Evolutionary conservation across 2,888 invertebrate species (phyloP).

Genomic region (Drosophila ochracea): DNA sequence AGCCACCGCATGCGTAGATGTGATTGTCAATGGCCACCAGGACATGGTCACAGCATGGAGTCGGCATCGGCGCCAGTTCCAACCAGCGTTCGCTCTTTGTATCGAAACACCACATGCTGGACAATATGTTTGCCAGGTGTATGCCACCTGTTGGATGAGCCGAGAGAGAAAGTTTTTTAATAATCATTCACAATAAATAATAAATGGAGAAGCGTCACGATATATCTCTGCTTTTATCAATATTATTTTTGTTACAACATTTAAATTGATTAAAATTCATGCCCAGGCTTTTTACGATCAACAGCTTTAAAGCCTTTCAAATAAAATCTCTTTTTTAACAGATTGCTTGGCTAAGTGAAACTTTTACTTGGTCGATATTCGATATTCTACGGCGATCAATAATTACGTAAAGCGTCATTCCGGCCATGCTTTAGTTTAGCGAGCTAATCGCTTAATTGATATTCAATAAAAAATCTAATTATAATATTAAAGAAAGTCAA

Average conservation of each 20-base stretch:
- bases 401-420: not conserved
- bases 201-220: not conserved
- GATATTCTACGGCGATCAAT: not conserved
- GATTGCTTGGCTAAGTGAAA: not conserved
- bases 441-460: not conserved
- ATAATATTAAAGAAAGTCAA: conserved; percentile 3
- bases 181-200: not conserved
- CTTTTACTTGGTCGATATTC: not conserved
- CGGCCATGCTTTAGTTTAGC: not conserved
- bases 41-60: conserved; percentile 88
- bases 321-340: not conserved
- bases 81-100: conserved; percentile 86
- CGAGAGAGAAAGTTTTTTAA: conserved; percentile 33
- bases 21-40: conserved; percentile 87
- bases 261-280: not conserved
- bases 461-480: not conserved
- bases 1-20: conserved; percentile 89
- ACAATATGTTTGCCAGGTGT: conserved; percentile 85
- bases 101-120: conserved; percentile 86
- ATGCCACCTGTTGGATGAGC: conserved; percentile 77
- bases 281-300: too few relatives aligned
- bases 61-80: conserved; percentile 86
- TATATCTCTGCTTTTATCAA: not conserved
- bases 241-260: not conserved
- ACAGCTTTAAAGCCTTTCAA: not conserved